These are phyloP conservation scores for Leptopilina boulardi DNA, from an alignment of 1,140 invertebrate genomes.

Conservation along the genomic window DNA sequence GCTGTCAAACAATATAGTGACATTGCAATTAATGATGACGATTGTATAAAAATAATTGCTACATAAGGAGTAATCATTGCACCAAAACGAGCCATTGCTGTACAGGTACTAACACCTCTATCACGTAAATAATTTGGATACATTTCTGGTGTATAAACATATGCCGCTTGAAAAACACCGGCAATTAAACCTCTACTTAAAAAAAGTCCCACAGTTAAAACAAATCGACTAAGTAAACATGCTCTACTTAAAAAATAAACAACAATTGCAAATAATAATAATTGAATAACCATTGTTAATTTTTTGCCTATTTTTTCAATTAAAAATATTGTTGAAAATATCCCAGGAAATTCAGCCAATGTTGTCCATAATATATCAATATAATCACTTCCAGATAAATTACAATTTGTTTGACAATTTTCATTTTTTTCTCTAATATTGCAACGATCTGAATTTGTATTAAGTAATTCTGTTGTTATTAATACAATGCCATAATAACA, in stretches of 20 bases:
- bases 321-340: slow-evolving; percentile 93
- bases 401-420: slow-evolving; percentile 78
- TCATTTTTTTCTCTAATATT: slow-evolving; percentile 58
- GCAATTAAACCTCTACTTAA: slow-evolving; percentile 94
- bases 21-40: slow-evolving; percentile 84
- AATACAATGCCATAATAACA: slow-evolving; percentile 97
- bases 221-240: slow-evolving; percentile 81
- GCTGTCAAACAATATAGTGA: slow-evolving; percentile 85
- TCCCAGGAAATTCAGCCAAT: slow-evolving; percentile 95
- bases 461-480: slow-evolving; percentile 96
- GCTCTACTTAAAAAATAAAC: slow-evolving; percentile 83
- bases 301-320: slow-evolving; percentile 94
- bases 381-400: slow-evolving; percentile 90
- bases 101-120: slow-evolving; percentile 92
- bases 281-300: slow-evolving; percentile 96
- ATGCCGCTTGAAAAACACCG: slow-evolving; percentile 95
- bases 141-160: slow-evolving; percentile 97
- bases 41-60: slow-evolving; percentile 88
- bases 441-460: slow-evolving; percentile 78
- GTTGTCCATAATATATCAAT: slow-evolving; percentile 96
- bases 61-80: slow-evolving; percentile 96
- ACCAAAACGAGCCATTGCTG: slow-evolving; percentile 92
- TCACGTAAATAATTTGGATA: slow-evolving; percentile 93
- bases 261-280: slow-evolving; percentile 89
- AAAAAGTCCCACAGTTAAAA: slow-evolving; percentile 91